These are phyloP conservation scores for Clinocottus analis DNA, from an alignment of 2,113 vertebrate species.

Conservation along the genomic window DNA sequence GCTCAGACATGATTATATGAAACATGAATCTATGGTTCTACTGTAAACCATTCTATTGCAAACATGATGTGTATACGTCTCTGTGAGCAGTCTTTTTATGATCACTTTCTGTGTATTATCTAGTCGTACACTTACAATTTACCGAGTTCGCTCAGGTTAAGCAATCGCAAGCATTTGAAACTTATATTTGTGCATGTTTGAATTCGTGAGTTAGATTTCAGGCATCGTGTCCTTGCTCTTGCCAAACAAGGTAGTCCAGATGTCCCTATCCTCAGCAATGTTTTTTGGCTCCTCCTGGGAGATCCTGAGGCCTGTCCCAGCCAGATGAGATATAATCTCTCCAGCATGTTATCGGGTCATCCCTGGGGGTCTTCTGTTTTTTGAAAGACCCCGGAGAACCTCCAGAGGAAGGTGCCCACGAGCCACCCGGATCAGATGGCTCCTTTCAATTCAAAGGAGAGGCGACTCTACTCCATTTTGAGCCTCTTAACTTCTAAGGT, in stretches of 20 bases:
- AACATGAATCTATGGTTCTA: slow-evolving; percentile 22
- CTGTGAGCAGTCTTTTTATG: neutral
- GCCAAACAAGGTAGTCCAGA: neutral
- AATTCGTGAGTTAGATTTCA: neutral
- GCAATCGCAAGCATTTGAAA: slow-evolving; percentile 2
- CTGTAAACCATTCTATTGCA: neutral
- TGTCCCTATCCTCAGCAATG: neutral
- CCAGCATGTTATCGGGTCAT: neutral
- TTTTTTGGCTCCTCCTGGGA: neutral
- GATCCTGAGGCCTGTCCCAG: neutral
- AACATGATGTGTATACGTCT: neutral
- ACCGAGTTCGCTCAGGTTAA: neutral
- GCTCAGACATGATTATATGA: slow-evolving; percentile 10
- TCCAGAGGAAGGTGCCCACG: neutral
- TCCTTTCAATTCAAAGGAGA: neutral
- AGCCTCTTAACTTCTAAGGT: neutral
- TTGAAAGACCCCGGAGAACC: neutral
- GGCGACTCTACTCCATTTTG: neutral
- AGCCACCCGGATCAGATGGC: neutral
- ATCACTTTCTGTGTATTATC: neutral
- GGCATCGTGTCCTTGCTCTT: neutral
- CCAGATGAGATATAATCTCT: neutral
- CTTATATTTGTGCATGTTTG: slow-evolving; percentile 1
- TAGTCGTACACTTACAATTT: neutral
- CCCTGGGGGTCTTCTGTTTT: neutral